Evolutionary conservation across 2,888 invertebrate genomes (phyloP).

Genomic region (Cotesia congregata): DNA sequence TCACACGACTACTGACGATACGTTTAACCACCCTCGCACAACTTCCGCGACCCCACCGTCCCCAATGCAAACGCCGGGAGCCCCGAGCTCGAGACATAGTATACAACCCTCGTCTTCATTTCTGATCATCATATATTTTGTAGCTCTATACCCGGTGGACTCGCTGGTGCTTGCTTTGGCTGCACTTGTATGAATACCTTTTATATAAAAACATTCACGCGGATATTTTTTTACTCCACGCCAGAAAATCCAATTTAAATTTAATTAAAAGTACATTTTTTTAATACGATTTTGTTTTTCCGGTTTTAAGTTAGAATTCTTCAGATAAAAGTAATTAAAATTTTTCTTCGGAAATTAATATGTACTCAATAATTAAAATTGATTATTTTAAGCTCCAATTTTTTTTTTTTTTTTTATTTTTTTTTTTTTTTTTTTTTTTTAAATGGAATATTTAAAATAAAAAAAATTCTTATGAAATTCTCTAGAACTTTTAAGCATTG

Average conservation of each 20-base stretch:
- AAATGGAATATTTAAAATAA: not conserved
- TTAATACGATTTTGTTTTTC: not conserved
- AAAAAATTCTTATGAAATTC: not conserved
- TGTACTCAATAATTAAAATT: not conserved
- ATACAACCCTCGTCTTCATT: not conserved
- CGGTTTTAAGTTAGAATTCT: not conserved
- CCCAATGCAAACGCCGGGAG: constrained; percentile 16
- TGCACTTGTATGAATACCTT: not conserved
- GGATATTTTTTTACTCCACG: not conserved
- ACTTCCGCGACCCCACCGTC: constrained; percentile 37
- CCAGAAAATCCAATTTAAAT: not conserved
- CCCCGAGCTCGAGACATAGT: not conserved
- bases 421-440: too few relatives aligned
- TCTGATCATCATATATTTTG: not conserved
- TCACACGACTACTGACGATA: constrained; percentile 42
- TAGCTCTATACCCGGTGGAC: not conserved
- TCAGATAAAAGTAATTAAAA: not conserved
- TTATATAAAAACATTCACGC: not conserved
- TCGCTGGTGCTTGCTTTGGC: not conserved
- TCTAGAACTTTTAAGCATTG: not conserved
- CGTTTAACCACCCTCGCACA: constrained; percentile 41
- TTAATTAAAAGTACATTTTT: not conserved
- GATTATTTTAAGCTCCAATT: not conserved
- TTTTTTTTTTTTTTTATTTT: too few relatives aligned
- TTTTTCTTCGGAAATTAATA: not conserved